A percentile compares a stretch with the other conserved stretches of the same genome.
phyloP scores from a whole-genome alignment of 2,797 vertebrate genomes.

The Pseudotriccus pelzelni region DNA sequence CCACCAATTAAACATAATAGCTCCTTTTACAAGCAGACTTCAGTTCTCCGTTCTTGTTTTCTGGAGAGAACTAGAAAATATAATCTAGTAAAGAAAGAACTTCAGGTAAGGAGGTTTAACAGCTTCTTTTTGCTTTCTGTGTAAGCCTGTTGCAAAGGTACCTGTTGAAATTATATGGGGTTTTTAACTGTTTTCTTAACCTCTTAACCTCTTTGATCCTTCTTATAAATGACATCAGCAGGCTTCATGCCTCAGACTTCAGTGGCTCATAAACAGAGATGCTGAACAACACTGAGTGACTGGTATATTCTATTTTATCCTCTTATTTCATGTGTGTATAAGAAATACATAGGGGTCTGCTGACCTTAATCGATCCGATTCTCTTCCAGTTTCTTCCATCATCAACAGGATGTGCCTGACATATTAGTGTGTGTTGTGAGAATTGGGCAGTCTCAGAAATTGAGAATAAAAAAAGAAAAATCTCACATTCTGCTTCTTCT shows the following conservation, averaged over 20 bases:
- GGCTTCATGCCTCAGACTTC: background rate
- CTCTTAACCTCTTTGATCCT: background rate
- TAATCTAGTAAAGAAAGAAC: background rate
- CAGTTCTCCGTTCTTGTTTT: background rate
- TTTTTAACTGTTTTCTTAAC: background rate
- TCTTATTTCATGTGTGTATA: background rate
- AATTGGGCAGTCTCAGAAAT: background rate
- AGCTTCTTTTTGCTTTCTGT: background rate
- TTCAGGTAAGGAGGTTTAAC: background rate
- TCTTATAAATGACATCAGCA: background rate
- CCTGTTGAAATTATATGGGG: background rate
- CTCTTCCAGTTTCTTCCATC: background rate
- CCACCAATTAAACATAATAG: background rate
- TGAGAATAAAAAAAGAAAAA: background rate
- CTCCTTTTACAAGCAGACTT: background rate
- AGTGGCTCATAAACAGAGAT: background rate
- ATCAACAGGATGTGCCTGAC: background rate
- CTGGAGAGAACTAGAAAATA: background rate
- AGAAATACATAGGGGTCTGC: background rate
- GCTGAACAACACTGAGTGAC: background rate
- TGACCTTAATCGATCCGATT: background rate
- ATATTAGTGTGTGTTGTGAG: background rate
- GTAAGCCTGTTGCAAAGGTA: background rate
- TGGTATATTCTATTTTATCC: background rate
- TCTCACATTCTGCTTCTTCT: background rate